Base-by-base conservation (phyloP, 2,113 vertebrate species). In the Andinoacara biseriatus region DNA sequence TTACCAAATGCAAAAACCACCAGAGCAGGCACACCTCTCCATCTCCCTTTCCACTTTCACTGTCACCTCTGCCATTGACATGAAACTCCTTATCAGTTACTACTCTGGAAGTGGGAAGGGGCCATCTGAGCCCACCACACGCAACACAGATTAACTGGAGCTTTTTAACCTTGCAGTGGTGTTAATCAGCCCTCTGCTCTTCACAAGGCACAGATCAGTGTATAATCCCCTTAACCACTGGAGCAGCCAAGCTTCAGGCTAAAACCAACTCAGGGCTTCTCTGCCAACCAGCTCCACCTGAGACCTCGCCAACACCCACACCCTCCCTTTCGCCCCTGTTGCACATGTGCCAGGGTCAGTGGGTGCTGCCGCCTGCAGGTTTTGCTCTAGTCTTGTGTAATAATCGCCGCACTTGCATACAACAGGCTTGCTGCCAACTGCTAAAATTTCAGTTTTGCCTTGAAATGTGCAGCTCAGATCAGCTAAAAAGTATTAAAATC, bases 161-260 rank as follows among this genome's bases (percentile, higher is more conserved):
- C 81, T 90, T 88, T 92, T 89, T 89, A 88, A 91, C 86, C 81
- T 85, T 46, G 74, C 78, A 74, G 63, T 57, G 7, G 40, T 29
- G 83, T 88, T 89, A 90, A 90, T 87, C 77, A 87, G 62, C 74
- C 78, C 82, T 81, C 43, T 79, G 63, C 84, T 80, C 65, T 43
- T 20, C 18, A 74, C 89, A 76, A 81, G 82, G 26, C 58, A 57
- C 49, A 88, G 81, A 87, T 92, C 90, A 91, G 76, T 58, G 13
- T 81, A 74, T 92, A 91, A 94, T 92, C 91, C 86, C 60, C 81
- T 90, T 90, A 89, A 84, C 81, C 80, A 77, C 43, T n/a, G 78
- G 63, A 54, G 78, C 61, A 80, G 56, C 49, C 5, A 43, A 58
- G 46, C 46, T 81, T 85, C 57, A 29, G 46, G 83, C 87, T 87